These are phyloP conservation scores for Micrasema longulum DNA, from an alignment of 1,140 invertebrate species.

Conservation along the genomic window DNA sequence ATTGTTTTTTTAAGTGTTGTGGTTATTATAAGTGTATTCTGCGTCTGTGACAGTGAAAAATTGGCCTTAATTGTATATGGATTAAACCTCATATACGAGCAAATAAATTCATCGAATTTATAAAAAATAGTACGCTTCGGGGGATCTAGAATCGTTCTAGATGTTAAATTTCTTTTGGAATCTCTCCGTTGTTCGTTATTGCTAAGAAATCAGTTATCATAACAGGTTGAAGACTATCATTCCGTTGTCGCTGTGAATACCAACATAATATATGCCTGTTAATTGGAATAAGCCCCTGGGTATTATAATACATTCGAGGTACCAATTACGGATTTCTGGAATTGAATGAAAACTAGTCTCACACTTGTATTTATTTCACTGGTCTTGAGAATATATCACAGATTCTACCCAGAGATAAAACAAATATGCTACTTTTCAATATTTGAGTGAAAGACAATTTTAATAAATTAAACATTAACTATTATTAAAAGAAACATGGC, in stretches of 20 bases:
- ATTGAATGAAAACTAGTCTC: background rate
- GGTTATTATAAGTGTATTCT: background rate
- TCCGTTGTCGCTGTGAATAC: background rate
- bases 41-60: constrained; percentile 14
- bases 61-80: background rate
- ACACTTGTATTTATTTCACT: background rate
- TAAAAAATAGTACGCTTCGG: background rate
- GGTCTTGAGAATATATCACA: background rate
- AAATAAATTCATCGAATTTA: constrained; percentile 13
- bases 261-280: background rate
- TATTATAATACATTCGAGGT: background rate
- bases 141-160: background rate
- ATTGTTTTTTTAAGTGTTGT: too few species aligned
- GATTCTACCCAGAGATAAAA: background rate
- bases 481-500: too few species aligned
- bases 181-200: background rate
- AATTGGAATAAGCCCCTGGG: constrained; percentile 4
- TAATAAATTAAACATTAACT: too few species aligned
- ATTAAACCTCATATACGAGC: constrained; percentile 4
- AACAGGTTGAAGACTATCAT: constrained; percentile 15
- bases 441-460: too few species aligned
- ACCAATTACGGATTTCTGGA: constrained; percentile 7
- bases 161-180: background rate
- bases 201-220: constrained; percentile 14
- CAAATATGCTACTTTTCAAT: background rate